Conservation (phyloP, 2,797 vertebrate species). For the Pantherophis vulpinus region DNA sequence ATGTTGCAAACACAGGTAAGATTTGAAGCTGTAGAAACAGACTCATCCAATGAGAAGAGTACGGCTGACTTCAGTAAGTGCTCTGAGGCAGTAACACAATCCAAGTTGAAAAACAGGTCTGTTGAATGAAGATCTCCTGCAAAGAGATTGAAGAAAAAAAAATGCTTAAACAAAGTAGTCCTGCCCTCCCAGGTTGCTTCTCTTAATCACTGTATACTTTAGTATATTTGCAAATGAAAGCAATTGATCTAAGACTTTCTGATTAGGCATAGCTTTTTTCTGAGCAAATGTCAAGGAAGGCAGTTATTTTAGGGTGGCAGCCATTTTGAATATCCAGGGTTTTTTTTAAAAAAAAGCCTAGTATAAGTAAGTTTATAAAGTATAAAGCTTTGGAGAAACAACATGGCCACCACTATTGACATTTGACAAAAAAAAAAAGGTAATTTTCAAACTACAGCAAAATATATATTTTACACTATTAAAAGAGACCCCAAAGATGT, state of each 20-base stretch:
- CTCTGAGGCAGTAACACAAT: constrained; percentile 81
- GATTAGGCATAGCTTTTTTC: neutral
- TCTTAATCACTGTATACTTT: neutral
- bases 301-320: neutral
- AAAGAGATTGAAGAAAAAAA: neutral
- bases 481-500: neutral
- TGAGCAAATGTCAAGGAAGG: neutral
- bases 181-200: neutral
- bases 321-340: neutral
- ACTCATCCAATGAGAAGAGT: constrained; percentile 80
- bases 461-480: neutral
- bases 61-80: constrained; percentile 86
- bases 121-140: constrained; percentile 68
- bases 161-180: neutral
- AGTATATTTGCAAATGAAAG: neutral
- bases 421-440: neutral
- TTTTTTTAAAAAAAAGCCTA: neutral
- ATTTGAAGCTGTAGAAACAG: constrained; percentile 52
- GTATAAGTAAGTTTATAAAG: too few species aligned
- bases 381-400: neutral
- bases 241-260: neutral
- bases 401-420: neutral
- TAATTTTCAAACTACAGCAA: neutral
- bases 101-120: constrained; percentile 87
- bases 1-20: constrained; percentile 74